Conservation (phyloP, 2,797 vertebrate genomes). For the Galago senegalensis region DNA sequence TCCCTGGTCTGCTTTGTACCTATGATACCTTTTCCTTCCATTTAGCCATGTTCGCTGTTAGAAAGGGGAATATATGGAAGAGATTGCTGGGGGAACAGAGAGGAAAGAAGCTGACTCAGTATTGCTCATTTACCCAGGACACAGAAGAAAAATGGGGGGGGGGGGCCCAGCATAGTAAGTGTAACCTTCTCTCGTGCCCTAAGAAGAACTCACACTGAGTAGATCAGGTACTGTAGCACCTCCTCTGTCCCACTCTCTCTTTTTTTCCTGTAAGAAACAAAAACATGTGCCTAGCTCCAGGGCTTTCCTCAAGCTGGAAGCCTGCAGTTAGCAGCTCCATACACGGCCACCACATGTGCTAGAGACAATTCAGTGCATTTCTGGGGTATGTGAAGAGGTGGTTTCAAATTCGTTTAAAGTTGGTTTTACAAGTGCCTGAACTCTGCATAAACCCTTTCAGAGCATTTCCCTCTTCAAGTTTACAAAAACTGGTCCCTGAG, state of each 20-base stretch:
- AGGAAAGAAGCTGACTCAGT: background rate
- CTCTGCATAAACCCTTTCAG: background rate
- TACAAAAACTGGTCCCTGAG: background rate
- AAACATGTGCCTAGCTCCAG: background rate
- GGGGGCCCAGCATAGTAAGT: accelerated
- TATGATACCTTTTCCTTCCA: background rate
- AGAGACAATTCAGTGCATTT: background rate
- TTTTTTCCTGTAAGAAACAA: constrained; percentile 29
- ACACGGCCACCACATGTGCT: background rate
- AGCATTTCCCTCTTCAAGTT: background rate
- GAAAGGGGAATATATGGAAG: background rate
- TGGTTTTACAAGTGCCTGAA: background rate
- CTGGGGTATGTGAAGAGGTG: background rate
- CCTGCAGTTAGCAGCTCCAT: background rate
- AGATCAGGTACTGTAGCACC: background rate
- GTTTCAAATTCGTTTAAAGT: constrained; percentile 35
- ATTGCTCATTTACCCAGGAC: constrained; percentile 25
- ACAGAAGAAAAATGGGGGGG: background rate
- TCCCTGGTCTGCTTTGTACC: background rate
- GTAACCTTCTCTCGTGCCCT: background rate
- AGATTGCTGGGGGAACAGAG: background rate
- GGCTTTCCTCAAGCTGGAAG: background rate
- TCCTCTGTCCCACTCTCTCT: background rate
- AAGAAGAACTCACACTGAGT: background rate
- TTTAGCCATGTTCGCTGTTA: background rate